Evolutionary conservation across 2,888 invertebrate species (phyloP).

Genomic region (Synergus umbraculus): DNA sequence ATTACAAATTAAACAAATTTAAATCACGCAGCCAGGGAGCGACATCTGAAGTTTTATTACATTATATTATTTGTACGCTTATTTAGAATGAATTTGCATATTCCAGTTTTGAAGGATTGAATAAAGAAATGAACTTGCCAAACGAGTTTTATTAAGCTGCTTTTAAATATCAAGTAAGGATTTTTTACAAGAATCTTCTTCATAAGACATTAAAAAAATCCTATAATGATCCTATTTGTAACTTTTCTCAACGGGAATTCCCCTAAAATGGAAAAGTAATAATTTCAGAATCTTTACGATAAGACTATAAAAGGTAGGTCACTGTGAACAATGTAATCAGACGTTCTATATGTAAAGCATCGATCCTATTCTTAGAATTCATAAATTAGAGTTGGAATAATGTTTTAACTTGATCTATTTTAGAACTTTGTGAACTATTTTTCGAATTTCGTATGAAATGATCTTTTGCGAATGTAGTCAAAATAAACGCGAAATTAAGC

Average conservation of each 20-base stretch:
- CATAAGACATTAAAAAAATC: too few relatives aligned
- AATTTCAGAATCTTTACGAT: neutral
- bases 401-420: neutral
- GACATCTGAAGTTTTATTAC: neutral
- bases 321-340: neutral
- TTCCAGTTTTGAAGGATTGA: neutral
- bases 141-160: neutral
- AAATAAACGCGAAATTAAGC: neutral
- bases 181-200: neutral
- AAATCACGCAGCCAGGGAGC: neutral
- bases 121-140: neutral
- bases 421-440: neutral
- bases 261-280: neutral
- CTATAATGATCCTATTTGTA: too few relatives aligned
- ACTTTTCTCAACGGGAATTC: too few relatives aligned
- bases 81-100: constrained; percentile 9
- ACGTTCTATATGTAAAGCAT: neutral
- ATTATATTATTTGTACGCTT: neutral
- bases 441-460: neutral
- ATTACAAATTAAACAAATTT: neutral
- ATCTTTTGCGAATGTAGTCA: neutral
- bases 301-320: neutral
- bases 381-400: neutral
- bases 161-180: neutral
- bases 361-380: neutral